These are phyloP conservation scores for Melanostigma gelatinosum DNA, from an alignment of 2,113 vertebrate genomes.

Conservation along the genomic window DNA sequence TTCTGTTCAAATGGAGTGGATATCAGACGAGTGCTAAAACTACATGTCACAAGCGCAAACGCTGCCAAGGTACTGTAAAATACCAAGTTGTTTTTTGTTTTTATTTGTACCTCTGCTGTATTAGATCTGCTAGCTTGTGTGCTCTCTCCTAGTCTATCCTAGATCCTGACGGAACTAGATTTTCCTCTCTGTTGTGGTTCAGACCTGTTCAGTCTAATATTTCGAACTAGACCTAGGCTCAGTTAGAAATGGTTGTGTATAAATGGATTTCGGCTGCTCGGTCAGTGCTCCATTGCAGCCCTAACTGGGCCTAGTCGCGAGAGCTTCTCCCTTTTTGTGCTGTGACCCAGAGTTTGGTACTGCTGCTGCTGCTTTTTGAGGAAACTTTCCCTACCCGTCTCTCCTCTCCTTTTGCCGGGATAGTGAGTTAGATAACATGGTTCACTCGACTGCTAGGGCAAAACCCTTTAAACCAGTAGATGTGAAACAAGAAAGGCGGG, in stretches of 20 bases:
- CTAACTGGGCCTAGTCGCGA: slow-evolving; percentile 74
- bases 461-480: slow-evolving; percentile 18
- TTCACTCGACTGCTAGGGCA: slow-evolving; percentile 23
- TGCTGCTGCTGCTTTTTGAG: slow-evolving; percentile 56
- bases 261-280: slow-evolving; percentile 37
- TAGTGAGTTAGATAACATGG: slow-evolving; percentile 28
- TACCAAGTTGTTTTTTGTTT: slow-evolving; percentile 57
- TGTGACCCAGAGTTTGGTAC: slow-evolving; percentile 52
- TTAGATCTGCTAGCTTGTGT: slow-evolving; percentile 60
- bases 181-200: slow-evolving; percentile 60
- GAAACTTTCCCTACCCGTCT: slow-evolving; percentile 33
- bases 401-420: slow-evolving; percentile 33
- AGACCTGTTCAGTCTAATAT: slow-evolving; percentile 36
- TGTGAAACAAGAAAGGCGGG: slow-evolving; percentile 31
- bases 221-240: slow-evolving; percentile 71
- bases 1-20: slow-evolving; percentile 99
- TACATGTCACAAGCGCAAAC: slow-evolving; percentile 96
- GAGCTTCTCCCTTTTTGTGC: slow-evolving; percentile 53
- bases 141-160: slow-evolving; percentile 63
- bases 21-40: slow-evolving; percentile 95
- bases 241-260: slow-evolving; percentile 60
- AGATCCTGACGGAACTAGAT: slow-evolving; percentile 47
- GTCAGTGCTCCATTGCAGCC: slow-evolving; percentile 41
- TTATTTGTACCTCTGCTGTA: slow-evolving; percentile 39
- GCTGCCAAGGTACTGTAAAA: slow-evolving; percentile 97